Conservation (phyloP, 1,140 invertebrate species). For the Bombus turneri region DNA sequence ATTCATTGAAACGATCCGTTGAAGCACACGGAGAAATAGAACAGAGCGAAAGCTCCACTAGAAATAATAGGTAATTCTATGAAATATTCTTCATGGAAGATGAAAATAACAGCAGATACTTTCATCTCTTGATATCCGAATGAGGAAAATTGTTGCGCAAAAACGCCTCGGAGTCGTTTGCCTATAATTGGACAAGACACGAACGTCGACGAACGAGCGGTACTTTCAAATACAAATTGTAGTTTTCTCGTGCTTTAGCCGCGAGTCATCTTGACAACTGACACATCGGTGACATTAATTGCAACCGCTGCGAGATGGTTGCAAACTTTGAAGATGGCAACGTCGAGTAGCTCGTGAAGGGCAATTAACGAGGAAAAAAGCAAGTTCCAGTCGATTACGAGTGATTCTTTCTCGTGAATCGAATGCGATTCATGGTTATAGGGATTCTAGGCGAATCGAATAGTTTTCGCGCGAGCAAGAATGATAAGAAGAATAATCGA, state of each 20-base stretch:
- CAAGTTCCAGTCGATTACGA: not conserved
- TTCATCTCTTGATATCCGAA: not conserved
- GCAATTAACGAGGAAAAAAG: slow-evolving; percentile 15
- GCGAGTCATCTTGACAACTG: not conserved
- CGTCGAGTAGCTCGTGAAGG: not conserved
- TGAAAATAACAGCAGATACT: slow-evolving; percentile 11
- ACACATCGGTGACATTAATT: slow-evolving; percentile 41
- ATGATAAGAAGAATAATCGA: not conserved
- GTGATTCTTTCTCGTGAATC: not conserved
- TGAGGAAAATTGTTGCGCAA: not conserved
- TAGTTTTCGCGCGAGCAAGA: not conserved
- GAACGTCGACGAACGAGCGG: not conserved
- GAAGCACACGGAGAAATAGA: not conserved
- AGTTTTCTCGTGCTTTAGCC: slow-evolving; percentile 25
- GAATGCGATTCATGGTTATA: not conserved
- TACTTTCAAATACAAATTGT: slow-evolving; percentile 23
- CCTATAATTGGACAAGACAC: slow-evolving; percentile 26
- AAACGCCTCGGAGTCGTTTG: not conserved
- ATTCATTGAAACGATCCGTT: not conserved
- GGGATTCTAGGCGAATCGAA: not conserved
- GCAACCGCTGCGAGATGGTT: slow-evolving; percentile 7
- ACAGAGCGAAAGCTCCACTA: not conserved
- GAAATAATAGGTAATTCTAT: not conserved
- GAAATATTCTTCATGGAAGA: not conserved
- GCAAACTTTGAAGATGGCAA: slow-evolving; percentile 26